A percentile compares a stretch with the other conserved stretches of the same genome.
phyloP scores from a whole-genome alignment of 2,797 vertebrate species.

The Cryptoblepharus egeriae region DNA sequence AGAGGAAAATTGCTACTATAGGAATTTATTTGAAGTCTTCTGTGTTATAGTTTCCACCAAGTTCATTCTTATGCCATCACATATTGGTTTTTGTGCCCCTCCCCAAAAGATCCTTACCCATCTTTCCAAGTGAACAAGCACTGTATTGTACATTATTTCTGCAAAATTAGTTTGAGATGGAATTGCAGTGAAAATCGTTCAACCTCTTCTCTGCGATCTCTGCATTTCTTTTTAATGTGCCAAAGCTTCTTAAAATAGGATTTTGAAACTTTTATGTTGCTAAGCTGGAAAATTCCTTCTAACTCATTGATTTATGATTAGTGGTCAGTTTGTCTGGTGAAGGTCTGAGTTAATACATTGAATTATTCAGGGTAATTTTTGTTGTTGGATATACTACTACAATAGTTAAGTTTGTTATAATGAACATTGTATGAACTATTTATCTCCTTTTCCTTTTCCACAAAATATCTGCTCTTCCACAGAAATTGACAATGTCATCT shows the following conservation, averaged over 20 bases:
- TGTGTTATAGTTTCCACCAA: constrained; percentile 14
- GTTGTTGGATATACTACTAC: not conserved
- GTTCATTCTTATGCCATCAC: constrained; percentile 31
- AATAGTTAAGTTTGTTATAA: not conserved
- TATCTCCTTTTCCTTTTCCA: not conserved
- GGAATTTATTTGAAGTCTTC: not conserved
- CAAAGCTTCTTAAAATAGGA: not conserved
- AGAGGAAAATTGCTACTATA: not conserved
- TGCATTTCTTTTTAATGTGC: not conserved
- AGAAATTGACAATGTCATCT: not conserved
- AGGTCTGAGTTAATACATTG: not conserved
- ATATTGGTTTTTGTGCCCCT: not conserved
- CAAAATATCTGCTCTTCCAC: too few species aligned
- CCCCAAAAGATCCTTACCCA: constrained; percentile 28
- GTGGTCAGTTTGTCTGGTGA: not conserved
- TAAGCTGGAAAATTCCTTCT: constrained; percentile 5
- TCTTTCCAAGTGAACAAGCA: constrained; percentile 36
- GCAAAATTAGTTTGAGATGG: not conserved
- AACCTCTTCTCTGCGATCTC: not conserved
- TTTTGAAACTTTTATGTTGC: constrained; percentile 9
- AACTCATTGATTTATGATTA: not conserved
- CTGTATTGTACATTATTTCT: constrained; percentile 9
- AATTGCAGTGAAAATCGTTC: not conserved
- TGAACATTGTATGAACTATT: not conserved
- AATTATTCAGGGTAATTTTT: not conserved